These are phyloP conservation scores for Griposia aprilina DNA, from an alignment of 2,888 invertebrate genomes.

Conservation along the genomic window DNA sequence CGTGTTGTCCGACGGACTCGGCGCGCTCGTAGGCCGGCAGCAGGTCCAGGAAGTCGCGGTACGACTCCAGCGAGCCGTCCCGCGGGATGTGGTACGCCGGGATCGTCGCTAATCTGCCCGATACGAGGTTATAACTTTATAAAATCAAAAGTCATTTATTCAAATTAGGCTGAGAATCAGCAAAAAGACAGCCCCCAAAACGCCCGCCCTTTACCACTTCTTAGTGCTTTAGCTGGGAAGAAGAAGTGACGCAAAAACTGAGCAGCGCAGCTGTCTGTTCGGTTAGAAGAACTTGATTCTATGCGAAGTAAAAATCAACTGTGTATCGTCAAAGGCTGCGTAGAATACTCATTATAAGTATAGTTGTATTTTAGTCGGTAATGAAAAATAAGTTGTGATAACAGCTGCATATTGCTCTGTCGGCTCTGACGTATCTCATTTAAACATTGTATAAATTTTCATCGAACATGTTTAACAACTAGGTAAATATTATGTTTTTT, in stretches of 20 bases:
- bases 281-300: neutral
- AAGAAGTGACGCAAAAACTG: neutral
- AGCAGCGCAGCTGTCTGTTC: neutral
- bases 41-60: slow-evolving; percentile 94
- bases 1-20: slow-evolving; percentile 97
- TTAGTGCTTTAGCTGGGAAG: too few relatives aligned
- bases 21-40: slow-evolving; percentile 95
- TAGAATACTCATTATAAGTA: neutral
- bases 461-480: neutral
- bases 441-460: neutral
- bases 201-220: neutral
- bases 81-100: slow-evolving; percentile 95
- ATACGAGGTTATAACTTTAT: neutral
- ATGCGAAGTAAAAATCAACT: neutral
- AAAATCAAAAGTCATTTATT: too few relatives aligned
- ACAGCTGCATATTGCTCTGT: neutral
- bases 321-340: neutral
- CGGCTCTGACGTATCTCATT: neutral
- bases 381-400: neutral
- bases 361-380: neutral
- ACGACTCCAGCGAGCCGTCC: slow-evolving; percentile 95
- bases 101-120: slow-evolving; percentile 82
- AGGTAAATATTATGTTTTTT: neutral
- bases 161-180: neutral
- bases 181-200: neutral